These are phyloP conservation scores for Hydrozoanthus gracilis DNA, from an alignment of 92 coral and sea anemone species.

Conservation along the genomic window DNA sequence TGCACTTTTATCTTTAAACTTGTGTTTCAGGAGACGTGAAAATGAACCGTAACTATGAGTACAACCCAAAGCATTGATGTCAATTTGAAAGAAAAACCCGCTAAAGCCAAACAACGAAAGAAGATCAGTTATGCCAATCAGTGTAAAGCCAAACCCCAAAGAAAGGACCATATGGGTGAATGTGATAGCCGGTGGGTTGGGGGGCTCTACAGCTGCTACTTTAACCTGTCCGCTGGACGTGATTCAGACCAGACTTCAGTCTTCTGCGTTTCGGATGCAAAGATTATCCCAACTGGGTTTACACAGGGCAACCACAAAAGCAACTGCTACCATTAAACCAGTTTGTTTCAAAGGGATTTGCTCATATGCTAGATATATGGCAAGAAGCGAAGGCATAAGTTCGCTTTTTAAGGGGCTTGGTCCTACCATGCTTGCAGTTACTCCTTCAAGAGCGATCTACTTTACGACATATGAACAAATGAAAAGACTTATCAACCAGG, in stretches of 20 bases:
- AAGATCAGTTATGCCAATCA: neutral
- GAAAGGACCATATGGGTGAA: conserved; percentile 40
- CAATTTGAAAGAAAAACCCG: neutral
- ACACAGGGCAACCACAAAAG: conserved; percentile 42
- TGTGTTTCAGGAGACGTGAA: neutral
- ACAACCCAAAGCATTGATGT: conserved; percentile 4
- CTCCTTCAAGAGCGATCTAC: conserved; percentile 63
- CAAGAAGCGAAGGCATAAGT: conserved; percentile 52
- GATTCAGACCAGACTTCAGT: conserved; percentile 60
- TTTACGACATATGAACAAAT: conserved; percentile 50
- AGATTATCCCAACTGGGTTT: conserved; percentile 43
- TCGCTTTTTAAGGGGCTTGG: conserved; percentile 58
- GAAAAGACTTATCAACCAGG: conserved; percentile 29
- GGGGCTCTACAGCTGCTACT: conserved; percentile 53
- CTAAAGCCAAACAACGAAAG: neutral
- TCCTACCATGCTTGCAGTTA: conserved; percentile 49
- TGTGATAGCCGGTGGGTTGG: conserved; percentile 57
- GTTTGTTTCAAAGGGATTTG: conserved; percentile 49
- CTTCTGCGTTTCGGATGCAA: conserved; percentile 59
- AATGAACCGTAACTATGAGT: neutral
- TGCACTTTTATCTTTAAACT: too few species aligned
- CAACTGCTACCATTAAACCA: neutral
- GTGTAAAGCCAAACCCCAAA: neutral
- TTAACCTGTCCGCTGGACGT: conserved; percentile 59
- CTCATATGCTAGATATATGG: conserved; percentile 53